These are phyloP conservation scores for Drosophila multiciliata DNA, from an alignment of 2,888 invertebrate species.

Conservation along the genomic window DNA sequence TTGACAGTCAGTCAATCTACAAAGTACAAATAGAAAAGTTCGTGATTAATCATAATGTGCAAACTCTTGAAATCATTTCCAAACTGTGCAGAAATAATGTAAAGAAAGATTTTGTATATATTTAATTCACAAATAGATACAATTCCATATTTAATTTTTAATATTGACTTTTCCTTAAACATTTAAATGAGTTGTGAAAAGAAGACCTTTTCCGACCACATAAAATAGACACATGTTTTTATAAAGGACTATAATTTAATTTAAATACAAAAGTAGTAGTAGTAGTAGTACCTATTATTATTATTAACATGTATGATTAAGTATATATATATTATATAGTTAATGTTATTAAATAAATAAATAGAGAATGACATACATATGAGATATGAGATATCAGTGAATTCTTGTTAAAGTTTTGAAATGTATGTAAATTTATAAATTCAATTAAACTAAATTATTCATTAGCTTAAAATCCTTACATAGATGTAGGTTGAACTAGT, in stretches of 20 bases:
- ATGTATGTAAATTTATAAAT: too few relatives aligned
- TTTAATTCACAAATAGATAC: not conserved
- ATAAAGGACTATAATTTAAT: too few relatives aligned
- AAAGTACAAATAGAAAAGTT: slow-evolving; percentile 1
- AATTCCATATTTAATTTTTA: not conserved
- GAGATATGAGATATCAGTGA: too few relatives aligned
- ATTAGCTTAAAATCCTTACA: not conserved
- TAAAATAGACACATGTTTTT: too few relatives aligned
- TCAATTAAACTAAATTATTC: too few relatives aligned
- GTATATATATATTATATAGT: too few relatives aligned
- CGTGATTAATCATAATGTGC: slow-evolving; percentile 47
- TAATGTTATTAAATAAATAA: too few relatives aligned
- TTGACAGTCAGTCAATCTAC: not conserved
- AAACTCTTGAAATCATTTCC: not conserved
- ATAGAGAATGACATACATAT: too few relatives aligned
- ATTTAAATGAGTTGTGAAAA: not conserved
- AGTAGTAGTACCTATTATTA: too few relatives aligned
- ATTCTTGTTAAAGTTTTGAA: too few relatives aligned
- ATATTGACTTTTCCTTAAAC: not conserved
- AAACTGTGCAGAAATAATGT: not conserved
- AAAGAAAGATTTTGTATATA: not conserved
- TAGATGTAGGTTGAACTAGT: not conserved
- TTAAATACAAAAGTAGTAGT: too few relatives aligned
- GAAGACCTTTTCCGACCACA: not conserved
- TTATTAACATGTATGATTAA: too few relatives aligned